A percentile compares a stretch with the other conserved stretches of the same genome.
Conservation (phyloP, 2,113 vertebrate species). For the Xenus cinereus region DNA sequence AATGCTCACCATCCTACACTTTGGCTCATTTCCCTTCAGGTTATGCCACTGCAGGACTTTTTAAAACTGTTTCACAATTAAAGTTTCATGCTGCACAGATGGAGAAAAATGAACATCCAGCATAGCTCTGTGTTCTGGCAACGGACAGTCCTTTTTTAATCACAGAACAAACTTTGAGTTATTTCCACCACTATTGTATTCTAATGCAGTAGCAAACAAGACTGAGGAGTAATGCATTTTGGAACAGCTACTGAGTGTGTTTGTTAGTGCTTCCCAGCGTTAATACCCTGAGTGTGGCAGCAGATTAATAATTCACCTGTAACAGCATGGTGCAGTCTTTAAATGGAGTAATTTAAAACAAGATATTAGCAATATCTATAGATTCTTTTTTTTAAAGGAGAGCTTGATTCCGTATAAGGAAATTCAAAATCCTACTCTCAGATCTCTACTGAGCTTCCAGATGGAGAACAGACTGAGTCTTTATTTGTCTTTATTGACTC, state of each 20-base stretch:
- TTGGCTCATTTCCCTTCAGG: not conserved
- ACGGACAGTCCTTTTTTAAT: not conserved
- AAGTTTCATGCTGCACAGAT: slow-evolving; percentile 21
- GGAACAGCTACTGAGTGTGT: not conserved
- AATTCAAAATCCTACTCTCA: not conserved
- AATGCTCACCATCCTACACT: not conserved
- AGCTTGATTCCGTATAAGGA: not conserved
- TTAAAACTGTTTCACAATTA: not conserved
- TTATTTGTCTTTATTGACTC: not conserved
- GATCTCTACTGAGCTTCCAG: not conserved
- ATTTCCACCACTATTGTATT: not conserved
- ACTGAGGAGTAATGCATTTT: not conserved
- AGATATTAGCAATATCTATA: not conserved
- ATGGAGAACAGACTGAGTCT: not conserved
- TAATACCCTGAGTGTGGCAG: not conserved
- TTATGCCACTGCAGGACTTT: not conserved
- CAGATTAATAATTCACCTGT: not conserved
- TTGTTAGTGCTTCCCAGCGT: not conserved
- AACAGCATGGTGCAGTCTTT: not conserved
- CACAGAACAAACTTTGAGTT: not conserved
- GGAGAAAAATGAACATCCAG: slow-evolving; percentile 14
- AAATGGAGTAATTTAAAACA: not conserved
- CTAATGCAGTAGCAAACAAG: not conserved
- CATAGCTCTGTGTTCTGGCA: not conserved
- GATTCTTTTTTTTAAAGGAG: not conserved